Evolutionary conservation across 2,888 invertebrate species (phyloP), one percentile per base, ranked within the genome.

Genomic region (Imbricaverruca yamaguchii): DNA sequence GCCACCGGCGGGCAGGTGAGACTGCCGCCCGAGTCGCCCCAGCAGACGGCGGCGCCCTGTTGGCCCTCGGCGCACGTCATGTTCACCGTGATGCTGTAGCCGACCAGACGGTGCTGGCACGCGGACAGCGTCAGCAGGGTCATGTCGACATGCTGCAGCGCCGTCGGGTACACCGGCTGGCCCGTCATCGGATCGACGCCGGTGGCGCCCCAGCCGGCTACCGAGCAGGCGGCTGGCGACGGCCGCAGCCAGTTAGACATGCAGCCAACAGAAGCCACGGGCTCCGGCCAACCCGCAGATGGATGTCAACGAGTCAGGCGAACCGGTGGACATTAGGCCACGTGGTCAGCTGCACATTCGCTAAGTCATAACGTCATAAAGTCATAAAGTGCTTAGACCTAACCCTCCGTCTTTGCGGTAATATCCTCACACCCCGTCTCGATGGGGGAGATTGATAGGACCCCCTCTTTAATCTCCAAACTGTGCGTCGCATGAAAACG

Each of bases 121-220:
- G 6, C 53, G 53, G 53, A 10, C 39, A 39, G 53, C 53, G 15
- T 18, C 74, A 74, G 39, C 74, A 39, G 74, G 13, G 53, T 53
- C 74, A 53, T 74, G 74, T 74, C 23, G 8, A 74, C 74, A 18
- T n/a, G n/a, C 74, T 74, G 74, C 2, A 74, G 74, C 15, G 53
- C 74, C 8, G 53, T 74, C 8, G 74, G 74, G 74, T 74, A 74
- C 53, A 74, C 53, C 2, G 74, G 74, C 74, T 53, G 39, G 18
- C 74, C 74, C 10, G 74, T 74, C 53, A 9, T 6, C 53, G 74
- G 74, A 53, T 74, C 74, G 8, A 74, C 74, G 18, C 74, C 74
- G 15, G 53, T 53, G 21, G 74, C 74, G 18, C 74, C 74, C 74
- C 74, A 74, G 74, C 74, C 74, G 67, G 67, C 67, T 25, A 74